These are phyloP conservation scores for Chionomys nivalis DNA, from an alignment of 2,113 vertebrate genomes.

Conservation along the genomic window DNA sequence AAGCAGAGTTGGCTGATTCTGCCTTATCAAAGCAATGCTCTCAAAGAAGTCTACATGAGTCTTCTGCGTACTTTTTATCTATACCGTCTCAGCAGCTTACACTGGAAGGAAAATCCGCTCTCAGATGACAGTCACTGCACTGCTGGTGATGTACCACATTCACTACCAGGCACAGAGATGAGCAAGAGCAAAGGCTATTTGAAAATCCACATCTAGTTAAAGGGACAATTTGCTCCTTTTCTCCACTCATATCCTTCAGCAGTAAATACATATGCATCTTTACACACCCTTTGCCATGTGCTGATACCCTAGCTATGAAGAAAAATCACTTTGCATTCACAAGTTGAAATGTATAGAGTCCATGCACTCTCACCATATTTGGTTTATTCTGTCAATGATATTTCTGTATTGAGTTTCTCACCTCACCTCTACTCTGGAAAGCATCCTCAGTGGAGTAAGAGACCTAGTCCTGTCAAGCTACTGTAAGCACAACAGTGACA, in stretches of 20 bases:
- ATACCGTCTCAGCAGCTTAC: not conserved
- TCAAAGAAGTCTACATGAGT: not conserved
- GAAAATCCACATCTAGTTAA: constrained; percentile 42
- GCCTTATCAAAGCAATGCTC: constrained; percentile 26
- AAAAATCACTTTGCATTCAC: not conserved
- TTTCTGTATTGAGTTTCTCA: not conserved
- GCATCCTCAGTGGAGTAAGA: not conserved
- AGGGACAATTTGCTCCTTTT: constrained; percentile 58
- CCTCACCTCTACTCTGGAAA: not conserved
- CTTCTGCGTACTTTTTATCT: not conserved
- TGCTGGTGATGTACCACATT: not conserved
- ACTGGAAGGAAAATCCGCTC: constrained; percentile 7
- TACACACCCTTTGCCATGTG: not conserved
- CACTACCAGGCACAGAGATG: constrained; percentile 27
- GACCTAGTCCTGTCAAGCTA: not conserved
- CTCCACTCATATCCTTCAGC: constrained; percentile 33
- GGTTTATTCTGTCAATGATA: not conserved
- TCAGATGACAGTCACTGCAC: not conserved
- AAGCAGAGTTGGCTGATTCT: not conserved
- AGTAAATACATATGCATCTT: constrained; percentile 15
- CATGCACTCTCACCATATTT: not conserved
- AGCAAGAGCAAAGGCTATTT: not conserved
- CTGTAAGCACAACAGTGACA: not conserved
- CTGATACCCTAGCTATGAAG: not conserved
- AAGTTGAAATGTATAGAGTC: not conserved